phyloP scores from a whole-genome alignment of 1,140 invertebrate species.

The Apis dorsata region DNA sequence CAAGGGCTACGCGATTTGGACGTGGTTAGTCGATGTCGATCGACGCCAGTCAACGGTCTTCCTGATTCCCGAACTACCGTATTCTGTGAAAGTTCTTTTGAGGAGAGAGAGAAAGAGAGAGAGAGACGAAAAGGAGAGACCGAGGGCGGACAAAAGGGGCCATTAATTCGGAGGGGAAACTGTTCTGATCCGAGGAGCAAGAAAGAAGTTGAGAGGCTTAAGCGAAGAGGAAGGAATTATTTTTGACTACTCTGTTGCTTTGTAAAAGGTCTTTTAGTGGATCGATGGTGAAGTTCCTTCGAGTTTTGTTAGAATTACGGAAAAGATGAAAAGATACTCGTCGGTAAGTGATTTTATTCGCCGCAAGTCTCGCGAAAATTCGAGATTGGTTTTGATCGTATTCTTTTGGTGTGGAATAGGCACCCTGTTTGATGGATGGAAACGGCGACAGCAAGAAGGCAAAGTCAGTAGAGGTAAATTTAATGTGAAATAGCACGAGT shows the following conservation, averaged over 20 bases:
- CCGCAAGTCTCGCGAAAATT: too few species aligned
- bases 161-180: not conserved
- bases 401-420: slow-evolving; percentile 12
- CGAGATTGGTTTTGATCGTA: not conserved
- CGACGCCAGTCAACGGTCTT: slow-evolving; percentile 52
- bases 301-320: not conserved
- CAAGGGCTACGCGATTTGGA: slow-evolving; percentile 46
- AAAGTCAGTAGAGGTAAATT: slow-evolving; percentile 36
- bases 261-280: not conserved
- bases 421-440: slow-evolving; percentile 50
- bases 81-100: too few species aligned
- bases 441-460: slow-evolving; percentile 34
- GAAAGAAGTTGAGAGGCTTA: not conserved
- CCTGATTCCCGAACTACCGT: slow-evolving; percentile 1
- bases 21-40: slow-evolving; percentile 47
- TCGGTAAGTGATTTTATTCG: slow-evolving; percentile 37
- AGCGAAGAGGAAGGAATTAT: not conserved
- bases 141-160: not conserved
- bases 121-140: not conserved
- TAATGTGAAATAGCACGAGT: not conserved
- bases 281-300: not conserved
- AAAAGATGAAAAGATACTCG: slow-evolving; percentile 56
- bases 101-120: not conserved
- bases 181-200: not conserved
- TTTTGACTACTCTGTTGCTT: not conserved